Evolutionary conservation across 2,113 vertebrate species (phyloP), one percentile per base, ranked within the genome.

Genomic region (Thalassarche chlororhynchos): DNA sequence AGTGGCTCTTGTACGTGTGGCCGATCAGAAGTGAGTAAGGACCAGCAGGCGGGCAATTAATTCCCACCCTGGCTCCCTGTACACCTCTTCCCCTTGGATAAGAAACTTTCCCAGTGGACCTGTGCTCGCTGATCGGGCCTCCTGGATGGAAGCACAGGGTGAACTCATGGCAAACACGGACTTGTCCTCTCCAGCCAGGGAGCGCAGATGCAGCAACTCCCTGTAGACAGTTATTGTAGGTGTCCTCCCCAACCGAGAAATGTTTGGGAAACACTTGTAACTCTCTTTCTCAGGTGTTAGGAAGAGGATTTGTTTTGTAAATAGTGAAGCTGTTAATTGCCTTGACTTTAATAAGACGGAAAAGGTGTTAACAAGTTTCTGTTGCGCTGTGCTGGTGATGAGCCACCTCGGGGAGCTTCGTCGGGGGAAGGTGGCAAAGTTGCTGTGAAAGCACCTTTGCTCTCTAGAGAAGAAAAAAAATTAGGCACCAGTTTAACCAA

Each of bases 251-350:
- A 62, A 0, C 89, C 5, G 81, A 83, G 89, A 78, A 74, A 66
- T 57, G 94, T 94, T 96, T 96, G 96, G 95, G 97, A 97, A 97
- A 93, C 89, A 14, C 93, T 87, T 80, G 89, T 74, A 91, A 54
- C 78, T 65, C 78, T 75, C 29, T 96, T 96, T 97, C 97, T 97
- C 93, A 94, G 94, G 94, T 97, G 95, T 77, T 92, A 89, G 68
- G 32, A 58, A 88, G 87, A 88, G 71, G 90, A 97, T 96, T 96
- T 97, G 96, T 93, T 96, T 97, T 97, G 94, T 97, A 97, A 97
- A 97, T 97, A 65, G 68, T 1, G 72, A 81, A 76, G 88, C 76
- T 84, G 89, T 88, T 96, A 96, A 97, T 97, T 96, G 90, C 93
- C 66, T 68, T 55, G 93, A 64, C 84, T 97, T 90, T 95, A 96